These are phyloP conservation scores for Eutolmus rufibarbis DNA, from an alignment of 2,888 invertebrate species.

Conservation along the genomic window DNA sequence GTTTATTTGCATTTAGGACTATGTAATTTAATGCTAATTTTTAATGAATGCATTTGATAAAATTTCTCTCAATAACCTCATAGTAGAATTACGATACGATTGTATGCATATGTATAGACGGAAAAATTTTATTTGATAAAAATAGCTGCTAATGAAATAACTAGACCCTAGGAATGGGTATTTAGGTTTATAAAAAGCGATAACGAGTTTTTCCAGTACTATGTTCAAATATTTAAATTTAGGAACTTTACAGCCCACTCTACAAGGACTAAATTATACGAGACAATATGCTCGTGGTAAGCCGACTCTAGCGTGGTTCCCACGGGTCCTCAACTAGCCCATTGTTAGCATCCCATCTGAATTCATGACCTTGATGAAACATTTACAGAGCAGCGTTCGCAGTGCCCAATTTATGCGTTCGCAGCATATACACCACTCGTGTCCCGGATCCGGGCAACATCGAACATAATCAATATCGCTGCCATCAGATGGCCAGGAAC, in stretches of 20 bases:
- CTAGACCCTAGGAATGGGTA: too few relatives aligned
- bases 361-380: not conserved
- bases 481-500: conserved; percentile 21
- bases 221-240: not conserved
- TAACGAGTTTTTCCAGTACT: not conserved
- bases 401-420: not conserved
- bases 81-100: too few relatives aligned
- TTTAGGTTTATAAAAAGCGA: too few relatives aligned
- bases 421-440: not conserved
- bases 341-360: not conserved
- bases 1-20: too few relatives aligned
- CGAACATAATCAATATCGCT: not conserved
- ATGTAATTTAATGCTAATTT: too few relatives aligned
- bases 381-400: not conserved
- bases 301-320: not conserved
- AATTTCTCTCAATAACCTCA: too few relatives aligned
- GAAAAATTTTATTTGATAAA: too few relatives aligned
- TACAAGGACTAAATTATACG: not conserved
- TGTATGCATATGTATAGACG: too few relatives aligned
- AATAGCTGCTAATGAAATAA: too few relatives aligned
- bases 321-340: not conserved
- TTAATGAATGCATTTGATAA: too few relatives aligned
- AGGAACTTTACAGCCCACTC: not conserved
- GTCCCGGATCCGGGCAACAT: not conserved
- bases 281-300: not conserved